Evolutionary conservation across 1,140 invertebrate genomes (phyloP).

Genomic region (Agrypnia vestita): DNA sequence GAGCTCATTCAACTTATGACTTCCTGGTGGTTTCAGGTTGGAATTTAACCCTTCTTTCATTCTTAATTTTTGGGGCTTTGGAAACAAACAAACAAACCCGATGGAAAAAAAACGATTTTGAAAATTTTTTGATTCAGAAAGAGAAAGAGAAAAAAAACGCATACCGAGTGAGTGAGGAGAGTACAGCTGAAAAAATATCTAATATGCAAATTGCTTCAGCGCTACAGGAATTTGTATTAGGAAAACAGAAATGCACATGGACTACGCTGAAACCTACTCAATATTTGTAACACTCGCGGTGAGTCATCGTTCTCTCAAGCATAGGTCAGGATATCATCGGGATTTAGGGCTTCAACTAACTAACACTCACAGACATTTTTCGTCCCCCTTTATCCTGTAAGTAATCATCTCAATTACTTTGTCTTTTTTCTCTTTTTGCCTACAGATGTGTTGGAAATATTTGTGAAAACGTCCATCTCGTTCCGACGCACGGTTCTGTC

Average conservation of each 20-base stretch:
- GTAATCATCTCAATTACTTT: constrained; percentile 19
- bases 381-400: constrained; percentile 13
- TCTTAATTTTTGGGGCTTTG: no score
- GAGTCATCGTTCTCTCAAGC: not conserved
- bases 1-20: no score
- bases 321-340: not conserved
- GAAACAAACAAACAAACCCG: no score
- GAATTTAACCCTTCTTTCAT: no score
- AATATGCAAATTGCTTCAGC: constrained; percentile 34
- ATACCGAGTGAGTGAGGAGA: no score
- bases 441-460: not conserved
- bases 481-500: not conserved
- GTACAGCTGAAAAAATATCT: no score
- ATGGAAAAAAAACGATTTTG: no score
- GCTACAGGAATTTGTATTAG: constrained; percentile 30
- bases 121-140: no score
- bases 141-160: no score
- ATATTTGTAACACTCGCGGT: not conserved
- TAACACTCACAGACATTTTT: not conserved
- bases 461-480: not conserved
- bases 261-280: not conserved
- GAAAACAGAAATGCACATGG: constrained; percentile 24
- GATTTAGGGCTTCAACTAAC: not conserved
- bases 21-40: no score
- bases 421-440: constrained; percentile 14